A percentile compares a stretch with the other conserved stretches of the same genome.
Evolutionary conservation across 2,888 invertebrate genomes (phyloP).

Genomic region (Cheilosia scutellata): DNA sequence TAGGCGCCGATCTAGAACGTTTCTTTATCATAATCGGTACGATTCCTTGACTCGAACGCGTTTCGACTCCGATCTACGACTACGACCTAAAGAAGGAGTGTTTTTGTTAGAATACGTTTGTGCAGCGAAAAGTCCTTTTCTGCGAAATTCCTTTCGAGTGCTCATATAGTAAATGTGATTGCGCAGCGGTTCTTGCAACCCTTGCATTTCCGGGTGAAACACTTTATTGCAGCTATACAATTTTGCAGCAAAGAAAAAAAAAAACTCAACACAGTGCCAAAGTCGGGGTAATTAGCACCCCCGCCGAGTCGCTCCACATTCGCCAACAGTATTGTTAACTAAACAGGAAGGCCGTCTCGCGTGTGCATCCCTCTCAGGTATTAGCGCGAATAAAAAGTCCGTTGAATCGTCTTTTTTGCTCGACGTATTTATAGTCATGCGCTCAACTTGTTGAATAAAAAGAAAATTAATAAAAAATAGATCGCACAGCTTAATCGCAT

Average conservation of each 20-base stretch:
- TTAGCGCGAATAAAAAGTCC: background rate
- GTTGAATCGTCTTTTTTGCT: conserved; percentile 15
- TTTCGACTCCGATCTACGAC: background rate
- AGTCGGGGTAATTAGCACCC: conserved; percentile 27
- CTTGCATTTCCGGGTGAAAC: conserved; percentile 35
- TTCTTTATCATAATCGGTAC: conserved; percentile 14
- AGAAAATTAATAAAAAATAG: conserved; percentile 45
- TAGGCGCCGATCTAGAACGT: conserved; percentile 63
- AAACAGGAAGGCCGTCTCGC: conserved; percentile 42
- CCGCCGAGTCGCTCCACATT: background rate
- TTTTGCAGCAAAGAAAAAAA: background rate
- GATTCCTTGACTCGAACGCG: background rate
- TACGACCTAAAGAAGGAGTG: conserved; percentile 11
- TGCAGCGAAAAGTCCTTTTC: background rate
- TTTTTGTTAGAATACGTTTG: background rate
- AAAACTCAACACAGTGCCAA: conserved; percentile 41
- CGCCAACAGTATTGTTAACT: background rate
- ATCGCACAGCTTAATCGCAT: conserved; percentile 56
- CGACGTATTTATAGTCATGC: conserved; percentile 52
- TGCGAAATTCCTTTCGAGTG: background rate
- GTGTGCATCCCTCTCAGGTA: conserved; percentile 20
- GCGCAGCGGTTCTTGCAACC: background rate
- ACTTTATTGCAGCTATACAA: conserved; percentile 16
- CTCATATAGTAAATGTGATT: background rate
- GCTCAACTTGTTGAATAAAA: conserved; percentile 33